These are phyloP conservation scores for Lamprologus ornatipinnis DNA, from an alignment of 2,113 vertebrate genomes.

Conservation along the genomic window DNA sequence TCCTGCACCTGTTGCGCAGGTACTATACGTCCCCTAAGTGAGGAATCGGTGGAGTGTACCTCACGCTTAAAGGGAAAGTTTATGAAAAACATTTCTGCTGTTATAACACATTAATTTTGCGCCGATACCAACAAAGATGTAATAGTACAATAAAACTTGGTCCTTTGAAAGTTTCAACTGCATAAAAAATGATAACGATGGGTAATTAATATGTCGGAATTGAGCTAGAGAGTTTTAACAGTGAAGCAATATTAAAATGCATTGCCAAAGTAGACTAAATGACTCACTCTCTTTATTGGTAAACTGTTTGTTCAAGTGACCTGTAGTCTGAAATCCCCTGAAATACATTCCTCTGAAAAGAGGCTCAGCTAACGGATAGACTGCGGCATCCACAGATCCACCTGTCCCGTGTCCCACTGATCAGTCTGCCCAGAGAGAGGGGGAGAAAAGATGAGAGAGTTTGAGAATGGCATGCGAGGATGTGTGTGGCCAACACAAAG, in stretches of 20 bases:
- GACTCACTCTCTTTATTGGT: neutral
- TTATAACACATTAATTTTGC: neutral
- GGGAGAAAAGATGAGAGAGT: slow-evolving; percentile 6
- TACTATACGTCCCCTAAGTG: neutral
- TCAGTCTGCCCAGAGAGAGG: neutral
- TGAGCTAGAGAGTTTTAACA: neutral
- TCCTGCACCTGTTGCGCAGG: slow-evolving; percentile 51
- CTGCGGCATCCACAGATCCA: slow-evolving; percentile 9
- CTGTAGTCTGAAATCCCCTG: neutral
- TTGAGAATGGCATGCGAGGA: slow-evolving; percentile 56
- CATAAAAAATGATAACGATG: neutral
- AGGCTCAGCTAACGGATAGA: neutral
- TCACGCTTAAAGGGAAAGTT: neutral
- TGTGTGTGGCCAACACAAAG: slow-evolving; percentile 39
- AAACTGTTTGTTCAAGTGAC: neutral
- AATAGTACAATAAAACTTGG: neutral
- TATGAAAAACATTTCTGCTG: accelerated
- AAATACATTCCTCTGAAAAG: neutral
- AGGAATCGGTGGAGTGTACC: neutral
- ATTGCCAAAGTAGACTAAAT: neutral
- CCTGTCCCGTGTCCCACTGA: slow-evolving; percentile 42
- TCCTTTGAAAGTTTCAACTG: neutral
- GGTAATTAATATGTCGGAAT: neutral
- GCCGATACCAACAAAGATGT: neutral
- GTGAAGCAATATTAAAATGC: neutral